A percentile compares a stretch with the other conserved stretches of the same genome.
Conservation (phyloP, 1,140 invertebrate species). For the Acromyrmex charruanus region DNA sequence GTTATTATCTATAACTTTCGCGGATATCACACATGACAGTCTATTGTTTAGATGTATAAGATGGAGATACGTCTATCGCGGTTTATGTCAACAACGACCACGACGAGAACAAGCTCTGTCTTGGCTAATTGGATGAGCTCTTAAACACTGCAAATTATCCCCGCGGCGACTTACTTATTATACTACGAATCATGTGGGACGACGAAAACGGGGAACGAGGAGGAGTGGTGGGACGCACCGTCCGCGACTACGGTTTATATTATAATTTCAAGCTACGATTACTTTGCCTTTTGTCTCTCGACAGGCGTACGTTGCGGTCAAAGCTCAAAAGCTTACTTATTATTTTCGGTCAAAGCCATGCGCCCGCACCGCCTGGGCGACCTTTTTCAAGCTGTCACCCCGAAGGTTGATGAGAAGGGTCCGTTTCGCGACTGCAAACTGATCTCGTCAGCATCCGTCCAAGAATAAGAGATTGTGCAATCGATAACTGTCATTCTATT, state of each 20-base stretch:
- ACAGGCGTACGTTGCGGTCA: slow-evolving; percentile 77
- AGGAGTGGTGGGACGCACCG: slow-evolving; percentile 34
- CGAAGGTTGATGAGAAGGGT: slow-evolving; percentile 44
- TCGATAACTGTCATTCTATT: slow-evolving; percentile 16
- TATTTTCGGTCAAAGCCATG: slow-evolving; percentile 78
- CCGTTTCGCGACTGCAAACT: slow-evolving; percentile 46
- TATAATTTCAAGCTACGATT: slow-evolving; percentile 85
- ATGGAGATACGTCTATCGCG: slow-evolving; percentile 30
- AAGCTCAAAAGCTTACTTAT: slow-evolving; percentile 82
- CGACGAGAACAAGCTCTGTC: slow-evolving; percentile 77
- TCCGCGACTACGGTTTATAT: slow-evolving; percentile 76
- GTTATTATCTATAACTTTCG: not conserved
- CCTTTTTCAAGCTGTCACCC: slow-evolving; percentile 67
- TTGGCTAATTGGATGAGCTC: slow-evolving; percentile 83
- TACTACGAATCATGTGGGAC: slow-evolving; percentile 74
- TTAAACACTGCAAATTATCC: slow-evolving; percentile 84
- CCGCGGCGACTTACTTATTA: slow-evolving; percentile 84
- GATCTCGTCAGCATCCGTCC: not conserved
- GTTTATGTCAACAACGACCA: slow-evolving; percentile 59
- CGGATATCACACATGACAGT: not conserved
- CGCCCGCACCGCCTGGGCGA: slow-evolving; percentile 33
- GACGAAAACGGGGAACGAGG: slow-evolving; percentile 69
- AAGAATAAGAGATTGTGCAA: slow-evolving; percentile 22
- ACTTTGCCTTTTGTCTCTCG: slow-evolving; percentile 82
- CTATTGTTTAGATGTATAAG: slow-evolving; percentile 23